Base-by-base conservation (phyloP, 2,888 invertebrate genomes). In the Xanthorhoe designata region DNA sequence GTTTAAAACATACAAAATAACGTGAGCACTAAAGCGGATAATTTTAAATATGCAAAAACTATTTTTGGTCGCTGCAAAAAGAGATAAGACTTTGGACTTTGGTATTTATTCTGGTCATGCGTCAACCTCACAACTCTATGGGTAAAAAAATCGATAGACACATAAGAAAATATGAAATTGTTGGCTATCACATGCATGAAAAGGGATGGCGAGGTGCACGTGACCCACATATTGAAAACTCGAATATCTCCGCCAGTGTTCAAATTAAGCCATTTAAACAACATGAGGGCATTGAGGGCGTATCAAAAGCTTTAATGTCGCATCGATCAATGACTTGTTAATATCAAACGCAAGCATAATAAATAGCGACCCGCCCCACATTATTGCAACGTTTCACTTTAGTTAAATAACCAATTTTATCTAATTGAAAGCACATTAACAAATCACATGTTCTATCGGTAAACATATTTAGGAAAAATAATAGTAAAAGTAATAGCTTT, bases 181-280 rank as follows among this genome's bases (percentile, higher is more conserved):
- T 58, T 67, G 60, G 52, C 67, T 75, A 71, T 75, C 70, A 67
- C 73, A 70, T 13, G 50, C 58, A 59, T 49, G 61, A 61, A 49
- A 71, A 68, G 66, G 69, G 66, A 78, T 72, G 75, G 71, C 64
- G 59, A 61, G 76, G 69, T 65, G 74, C 82, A 82, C 82, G 83
- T 84, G 83, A 83, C 83, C 82, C 83, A 80, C 82, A 84, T 83
- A 74, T 70, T 76, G 69, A 68, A 66, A 60, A 60, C 59, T 50
- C 50, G 24, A 67, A 76, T 80, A 77, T 70, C 64, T 69, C 73
- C 60, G 59, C 56, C 50, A 63, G 56, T 55, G 61, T 60, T 66
- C 35, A 67, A 68, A 67, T 69, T 52, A 59, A 72, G 52, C n/a
- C 50, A 70, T 72, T 74, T 68, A 51, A 61, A 72, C 64, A 54